These are phyloP conservation scores for Metopia argyrocephala DNA, from an alignment of 2,888 invertebrate genomes.

Conservation along the genomic window DNA sequence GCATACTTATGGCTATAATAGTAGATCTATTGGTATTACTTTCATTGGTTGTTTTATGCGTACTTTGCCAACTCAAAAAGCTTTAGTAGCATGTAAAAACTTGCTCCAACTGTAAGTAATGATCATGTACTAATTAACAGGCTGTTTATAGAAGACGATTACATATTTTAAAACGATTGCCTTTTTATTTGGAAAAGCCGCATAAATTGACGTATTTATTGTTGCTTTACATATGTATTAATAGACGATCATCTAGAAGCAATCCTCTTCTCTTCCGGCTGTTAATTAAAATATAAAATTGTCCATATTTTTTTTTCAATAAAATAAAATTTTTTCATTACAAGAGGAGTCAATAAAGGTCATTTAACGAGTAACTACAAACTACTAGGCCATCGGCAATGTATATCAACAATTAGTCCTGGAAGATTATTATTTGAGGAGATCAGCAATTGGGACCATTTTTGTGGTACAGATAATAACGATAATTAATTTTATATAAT, in stretches of 20 bases:
- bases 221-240: too few species aligned
- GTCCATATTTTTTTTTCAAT: neutral
- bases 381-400: constrained; percentile 80
- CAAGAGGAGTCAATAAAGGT: constrained; percentile 79
- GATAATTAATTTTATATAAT: neutral
- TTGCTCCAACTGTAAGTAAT: constrained; percentile 74
- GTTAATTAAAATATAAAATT: too few species aligned
- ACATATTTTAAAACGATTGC: too few species aligned
- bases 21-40: constrained; percentile 79
- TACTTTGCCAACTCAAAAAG: constrained; percentile 77
- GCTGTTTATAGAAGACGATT: too few species aligned
- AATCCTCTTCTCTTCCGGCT: too few species aligned
- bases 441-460: constrained; percentile 81
- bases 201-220: too few species aligned
- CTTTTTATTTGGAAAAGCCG: too few species aligned
- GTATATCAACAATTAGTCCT: constrained; percentile 79
- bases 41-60: constrained; percentile 80
- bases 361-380: constrained; percentile 79
- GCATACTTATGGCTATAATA: constrained; percentile 80
- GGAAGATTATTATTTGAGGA: constrained; percentile 80
- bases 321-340: neutral
- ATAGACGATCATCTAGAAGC: too few species aligned
- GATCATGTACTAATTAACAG: too few species aligned
- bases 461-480: constrained; percentile 64
- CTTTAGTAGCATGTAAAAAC: constrained; percentile 78